Conservation (phyloP, 2,888 invertebrate species). For the Pterobdella sp. region DNA sequence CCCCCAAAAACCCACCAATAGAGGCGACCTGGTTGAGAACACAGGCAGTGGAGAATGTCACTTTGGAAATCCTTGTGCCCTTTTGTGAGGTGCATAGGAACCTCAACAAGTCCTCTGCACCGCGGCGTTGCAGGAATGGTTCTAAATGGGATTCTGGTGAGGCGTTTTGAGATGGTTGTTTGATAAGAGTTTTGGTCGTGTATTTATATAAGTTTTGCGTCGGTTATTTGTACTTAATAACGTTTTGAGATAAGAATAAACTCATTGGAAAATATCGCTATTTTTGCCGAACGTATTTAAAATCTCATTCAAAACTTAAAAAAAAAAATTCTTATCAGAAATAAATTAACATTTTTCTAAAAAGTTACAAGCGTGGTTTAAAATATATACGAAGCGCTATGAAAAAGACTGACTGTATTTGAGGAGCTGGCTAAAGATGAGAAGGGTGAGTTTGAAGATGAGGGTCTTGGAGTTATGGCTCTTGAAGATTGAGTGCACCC, state of each 20-base stretch:
- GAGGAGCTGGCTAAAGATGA: conserved; percentile 17
- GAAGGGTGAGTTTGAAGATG: conserved; percentile 17
- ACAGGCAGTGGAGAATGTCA: not conserved
- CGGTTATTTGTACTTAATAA: too few species aligned
- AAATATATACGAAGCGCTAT: not conserved
- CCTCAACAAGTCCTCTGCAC: not conserved
- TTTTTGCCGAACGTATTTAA: too few species aligned
- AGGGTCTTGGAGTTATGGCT: not conserved
- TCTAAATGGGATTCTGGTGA: conserved; percentile 19
- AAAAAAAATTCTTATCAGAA: too few species aligned
- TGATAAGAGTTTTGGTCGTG: not conserved
- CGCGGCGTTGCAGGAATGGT: not conserved
- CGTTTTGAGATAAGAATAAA: too few species aligned
- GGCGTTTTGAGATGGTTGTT: not conserved
- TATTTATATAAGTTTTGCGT: too few species aligned
- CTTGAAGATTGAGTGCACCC: conserved; percentile 2
- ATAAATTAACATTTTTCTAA: too few species aligned
- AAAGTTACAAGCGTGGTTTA: too few species aligned
- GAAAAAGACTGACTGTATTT: conserved; percentile 9
- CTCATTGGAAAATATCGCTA: too few species aligned
- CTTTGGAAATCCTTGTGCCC: not conserved
- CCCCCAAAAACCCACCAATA: conserved; percentile 10
- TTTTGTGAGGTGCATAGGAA: not conserved
- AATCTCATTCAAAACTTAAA: too few species aligned
- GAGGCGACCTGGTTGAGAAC: conserved; percentile 19